These are phyloP conservation scores for Dynastes maya DNA, from an alignment of 2,888 invertebrate genomes.

Conservation along the genomic window DNA sequence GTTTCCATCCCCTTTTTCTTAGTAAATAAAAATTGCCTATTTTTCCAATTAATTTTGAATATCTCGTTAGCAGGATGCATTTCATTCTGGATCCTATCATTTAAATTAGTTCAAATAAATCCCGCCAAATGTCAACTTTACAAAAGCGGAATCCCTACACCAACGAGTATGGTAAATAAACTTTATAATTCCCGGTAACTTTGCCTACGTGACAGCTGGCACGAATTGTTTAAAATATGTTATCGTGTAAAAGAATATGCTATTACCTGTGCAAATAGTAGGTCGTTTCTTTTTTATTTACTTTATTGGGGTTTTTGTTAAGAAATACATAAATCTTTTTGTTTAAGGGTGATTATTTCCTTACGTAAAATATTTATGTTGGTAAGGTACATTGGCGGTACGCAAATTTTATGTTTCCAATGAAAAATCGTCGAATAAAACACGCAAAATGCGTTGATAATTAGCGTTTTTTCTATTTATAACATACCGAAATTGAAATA, in stretches of 20 bases:
- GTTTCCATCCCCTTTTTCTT: neutral
- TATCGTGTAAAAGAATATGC: neutral
- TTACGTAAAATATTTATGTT: slow-evolving; percentile 44
- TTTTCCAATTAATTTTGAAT: too few species aligned
- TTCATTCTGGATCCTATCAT: neutral
- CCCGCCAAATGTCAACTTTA: neutral
- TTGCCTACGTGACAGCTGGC: slow-evolving; percentile 55
- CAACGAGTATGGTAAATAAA: slow-evolving; percentile 9
- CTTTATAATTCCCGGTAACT: slow-evolving; percentile 54
- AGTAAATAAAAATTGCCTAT: too few species aligned
- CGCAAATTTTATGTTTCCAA: neutral
- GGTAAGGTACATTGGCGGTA: slow-evolving; percentile 51
- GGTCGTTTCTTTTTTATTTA: too few species aligned
- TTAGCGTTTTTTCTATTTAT: too few species aligned
- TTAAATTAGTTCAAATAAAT: neutral
- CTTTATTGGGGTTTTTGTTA: too few species aligned
- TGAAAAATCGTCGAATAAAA: neutral
- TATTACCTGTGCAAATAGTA: too few species aligned
- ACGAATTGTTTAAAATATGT: slow-evolving; percentile 26
- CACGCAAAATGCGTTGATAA: too few species aligned
- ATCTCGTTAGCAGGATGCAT: neutral
- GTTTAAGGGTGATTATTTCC: slow-evolving; percentile 5
- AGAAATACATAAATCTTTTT: neutral
- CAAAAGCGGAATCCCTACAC: neutral
- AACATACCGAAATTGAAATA: too few species aligned